Conservation (phyloP, 2,888 invertebrate genomes). For the Herminia tarsipennalis region DNA sequence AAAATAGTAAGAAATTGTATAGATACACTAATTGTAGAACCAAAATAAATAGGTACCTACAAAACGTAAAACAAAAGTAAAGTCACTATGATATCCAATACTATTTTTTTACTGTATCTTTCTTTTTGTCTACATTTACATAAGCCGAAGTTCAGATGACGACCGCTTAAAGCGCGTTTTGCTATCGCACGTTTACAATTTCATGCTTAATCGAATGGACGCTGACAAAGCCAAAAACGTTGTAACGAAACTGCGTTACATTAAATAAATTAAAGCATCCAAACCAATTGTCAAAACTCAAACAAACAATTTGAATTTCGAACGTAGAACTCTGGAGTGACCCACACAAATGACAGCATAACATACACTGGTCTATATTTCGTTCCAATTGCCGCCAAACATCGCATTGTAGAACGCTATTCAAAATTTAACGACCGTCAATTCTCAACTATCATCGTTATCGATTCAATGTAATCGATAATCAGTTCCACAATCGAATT, state of each 20-base stretch:
- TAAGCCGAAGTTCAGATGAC: no score
- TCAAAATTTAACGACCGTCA: constrained; percentile 37
- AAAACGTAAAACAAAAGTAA: no score
- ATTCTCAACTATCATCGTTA: constrained; percentile 37
- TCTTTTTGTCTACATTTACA: no score
- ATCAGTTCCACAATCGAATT: constrained; percentile 42
- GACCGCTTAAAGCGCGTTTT: no score
- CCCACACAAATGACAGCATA: constrained; percentile 13
- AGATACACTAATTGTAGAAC: no score
- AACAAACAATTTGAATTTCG: neutral
- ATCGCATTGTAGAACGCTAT: constrained; percentile 28
- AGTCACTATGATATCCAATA: no score
- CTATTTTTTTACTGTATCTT: no score
- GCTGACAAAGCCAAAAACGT: neutral
- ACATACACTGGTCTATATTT: constrained; percentile 5
- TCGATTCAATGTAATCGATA: constrained; percentile 42
- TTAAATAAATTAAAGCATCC: neutral
- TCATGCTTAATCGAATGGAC: no score
- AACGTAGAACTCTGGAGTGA: neutral
- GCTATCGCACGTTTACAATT: no score
- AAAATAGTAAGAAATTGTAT: no score
- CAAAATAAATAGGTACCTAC: no score
- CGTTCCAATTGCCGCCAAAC: constrained; percentile 27
- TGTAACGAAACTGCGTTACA: neutral
- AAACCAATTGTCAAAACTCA: neutral